phyloP scores from a whole-genome alignment of 2,888 invertebrate species.

The Drosophila anomalata region DNA sequence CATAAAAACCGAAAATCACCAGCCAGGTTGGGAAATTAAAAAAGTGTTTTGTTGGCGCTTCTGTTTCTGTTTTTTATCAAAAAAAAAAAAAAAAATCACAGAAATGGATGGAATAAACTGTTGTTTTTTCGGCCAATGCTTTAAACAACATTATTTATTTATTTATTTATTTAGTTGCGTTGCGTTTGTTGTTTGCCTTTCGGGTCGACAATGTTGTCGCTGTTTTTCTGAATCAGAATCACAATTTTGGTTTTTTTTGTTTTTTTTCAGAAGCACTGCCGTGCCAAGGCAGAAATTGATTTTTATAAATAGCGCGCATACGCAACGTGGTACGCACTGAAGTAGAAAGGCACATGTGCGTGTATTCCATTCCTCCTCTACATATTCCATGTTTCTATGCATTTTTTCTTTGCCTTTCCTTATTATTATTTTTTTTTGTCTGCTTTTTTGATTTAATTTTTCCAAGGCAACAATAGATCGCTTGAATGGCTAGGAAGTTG shows the following conservation, averaged over 20 bases:
- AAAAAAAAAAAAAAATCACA: background rate
- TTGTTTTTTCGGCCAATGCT: conserved; percentile 14
- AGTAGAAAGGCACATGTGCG: conserved; percentile 62
- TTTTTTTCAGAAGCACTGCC: background rate
- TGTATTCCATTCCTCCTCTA: conserved; percentile 3
- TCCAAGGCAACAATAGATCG: conserved; percentile 51
- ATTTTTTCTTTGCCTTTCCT: conserved; percentile 15
- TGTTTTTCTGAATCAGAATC: background rate
- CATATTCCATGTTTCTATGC: conserved; percentile 32
- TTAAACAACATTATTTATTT: conserved; percentile 66
- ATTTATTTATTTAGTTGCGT: conserved; percentile 57
- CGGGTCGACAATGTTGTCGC: conserved; percentile 17
- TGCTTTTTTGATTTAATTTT: no score
- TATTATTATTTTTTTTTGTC: conserved; percentile 24
- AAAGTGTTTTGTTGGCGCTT: no score
- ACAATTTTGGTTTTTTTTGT: background rate
- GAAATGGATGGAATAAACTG: background rate
- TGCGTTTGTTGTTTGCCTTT: conserved; percentile 58
- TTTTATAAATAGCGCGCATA: conserved; percentile 77
- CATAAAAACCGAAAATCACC: no score
- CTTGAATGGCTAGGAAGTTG: conserved; percentile 46
- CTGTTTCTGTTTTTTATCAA: background rate
- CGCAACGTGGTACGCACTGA: conserved; percentile 76
- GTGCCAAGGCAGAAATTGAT: conserved; percentile 72
- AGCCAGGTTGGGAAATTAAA: no score